Percentiles rank a stretch among this genome's conserved stretches.
Evolutionary conservation across 2,888 invertebrate species (phyloP).

Genomic region (Watsonalla cultraria): DNA sequence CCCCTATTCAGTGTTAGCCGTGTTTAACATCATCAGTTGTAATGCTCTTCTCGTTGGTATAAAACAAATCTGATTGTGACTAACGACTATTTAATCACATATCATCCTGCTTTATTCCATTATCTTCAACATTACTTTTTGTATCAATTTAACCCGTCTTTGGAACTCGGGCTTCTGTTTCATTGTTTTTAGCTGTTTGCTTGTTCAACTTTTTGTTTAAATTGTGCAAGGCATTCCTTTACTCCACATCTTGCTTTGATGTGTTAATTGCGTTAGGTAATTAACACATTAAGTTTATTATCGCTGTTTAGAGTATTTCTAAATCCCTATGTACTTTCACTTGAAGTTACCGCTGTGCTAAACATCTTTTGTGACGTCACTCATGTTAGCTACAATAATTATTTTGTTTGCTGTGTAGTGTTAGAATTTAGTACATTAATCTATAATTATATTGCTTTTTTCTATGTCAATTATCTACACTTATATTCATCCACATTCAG

Average conservation of each 20-base stretch:
- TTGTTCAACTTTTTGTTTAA: not conserved
- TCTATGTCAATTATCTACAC: no score
- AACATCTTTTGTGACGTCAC: constrained; percentile 15
- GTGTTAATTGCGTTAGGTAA: not conserved
- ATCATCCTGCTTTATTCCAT: constrained; percentile 14
- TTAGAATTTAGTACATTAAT: no score
- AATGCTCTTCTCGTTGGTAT: constrained; percentile 14
- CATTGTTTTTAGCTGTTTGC: not conserved
- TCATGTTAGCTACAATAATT: no score
- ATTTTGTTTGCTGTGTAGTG: no score
- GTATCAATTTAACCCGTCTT: constrained; percentile 9
- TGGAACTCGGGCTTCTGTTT: not conserved
- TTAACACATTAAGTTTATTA: not conserved
- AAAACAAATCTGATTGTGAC: constrained; percentile 26
- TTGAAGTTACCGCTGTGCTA: not conserved
- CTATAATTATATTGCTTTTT: no score
- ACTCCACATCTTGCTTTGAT: not conserved
- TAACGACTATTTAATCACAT: constrained; percentile 17
- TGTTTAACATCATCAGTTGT: constrained; percentile 16
- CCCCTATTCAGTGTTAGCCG: not conserved
- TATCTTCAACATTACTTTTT: constrained; percentile 14
- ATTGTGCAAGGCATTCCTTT: not conserved
- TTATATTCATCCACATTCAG: no score
- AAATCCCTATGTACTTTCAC: not conserved
- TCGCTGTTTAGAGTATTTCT: not conserved